Conservation (phyloP, 2,888 invertebrate species). For the Onchidella celtica region DNA sequence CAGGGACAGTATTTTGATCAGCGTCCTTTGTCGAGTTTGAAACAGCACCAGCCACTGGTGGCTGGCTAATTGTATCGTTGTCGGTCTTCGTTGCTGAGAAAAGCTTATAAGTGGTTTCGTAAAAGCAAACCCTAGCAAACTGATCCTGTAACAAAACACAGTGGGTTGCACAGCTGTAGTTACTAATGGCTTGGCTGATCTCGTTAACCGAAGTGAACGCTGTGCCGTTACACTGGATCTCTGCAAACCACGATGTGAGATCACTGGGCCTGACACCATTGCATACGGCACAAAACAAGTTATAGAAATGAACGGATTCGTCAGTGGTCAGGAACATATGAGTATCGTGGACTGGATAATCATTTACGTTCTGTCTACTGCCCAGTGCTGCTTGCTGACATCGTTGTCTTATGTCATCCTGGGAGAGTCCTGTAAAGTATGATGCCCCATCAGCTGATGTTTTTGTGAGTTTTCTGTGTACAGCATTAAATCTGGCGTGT, state of each 20-base stretch:
- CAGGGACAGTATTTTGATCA: no score
- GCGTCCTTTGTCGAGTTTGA: no score
- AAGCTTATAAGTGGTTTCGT: no score
- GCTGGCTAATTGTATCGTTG: no score
- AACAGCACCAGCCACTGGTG: no score
- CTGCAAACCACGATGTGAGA: neutral
- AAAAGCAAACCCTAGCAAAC: no score
- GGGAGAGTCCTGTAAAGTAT: neutral
- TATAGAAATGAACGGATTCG: slow-evolving; percentile 30
- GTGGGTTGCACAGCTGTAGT: no score
- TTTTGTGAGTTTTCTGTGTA: neutral
- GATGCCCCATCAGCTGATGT: neutral
- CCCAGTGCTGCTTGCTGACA: neutral
- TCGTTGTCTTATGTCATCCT: slow-evolving; percentile 4
- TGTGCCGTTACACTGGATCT: neutral
- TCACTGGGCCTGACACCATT: slow-evolving; percentile 30
- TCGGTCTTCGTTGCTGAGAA: no score
- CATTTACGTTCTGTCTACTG: neutral
- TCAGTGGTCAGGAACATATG: neutral
- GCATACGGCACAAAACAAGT: slow-evolving; percentile 49
- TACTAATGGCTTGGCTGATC: neutral
- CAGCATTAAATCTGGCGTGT: neutral
- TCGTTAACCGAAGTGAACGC: neutral
- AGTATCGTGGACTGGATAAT: neutral
- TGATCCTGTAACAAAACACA: no score